phyloP scores from a whole-genome alignment of 2,797 vertebrate species.

The Thunnus albacares region DNA sequence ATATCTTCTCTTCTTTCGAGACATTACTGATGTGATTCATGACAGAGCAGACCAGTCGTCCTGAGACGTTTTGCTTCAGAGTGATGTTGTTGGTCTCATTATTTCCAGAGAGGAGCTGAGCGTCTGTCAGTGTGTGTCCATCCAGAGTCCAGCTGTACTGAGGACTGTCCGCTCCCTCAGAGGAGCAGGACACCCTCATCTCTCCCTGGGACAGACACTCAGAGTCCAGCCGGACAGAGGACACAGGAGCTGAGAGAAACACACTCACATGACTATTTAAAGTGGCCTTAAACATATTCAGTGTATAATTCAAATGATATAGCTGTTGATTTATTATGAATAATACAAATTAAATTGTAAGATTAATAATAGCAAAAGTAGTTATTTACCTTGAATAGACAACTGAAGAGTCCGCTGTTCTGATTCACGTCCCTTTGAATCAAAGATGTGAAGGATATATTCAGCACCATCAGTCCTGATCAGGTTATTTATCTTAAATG shows the following conservation, averaged over 20 bases:
- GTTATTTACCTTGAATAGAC: constrained; percentile 64
- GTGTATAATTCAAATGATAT: too few relatives aligned
- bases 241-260: constrained; percentile 69
- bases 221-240: constrained; percentile 40
- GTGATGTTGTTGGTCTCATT: constrained; percentile 3
- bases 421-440: rapidly evolving
- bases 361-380: background rate
- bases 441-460: background rate
- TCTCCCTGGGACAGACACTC: constrained; percentile 70
- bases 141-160: constrained; percentile 71
- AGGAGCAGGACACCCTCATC: constrained; percentile 56
- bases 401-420: rapidly evolving
- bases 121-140: constrained; percentile 51
- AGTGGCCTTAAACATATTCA: too few relatives aligned
- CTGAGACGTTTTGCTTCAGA: constrained; percentile 55
- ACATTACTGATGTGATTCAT: constrained; percentile 30
- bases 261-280: background rate
- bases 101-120: background rate
- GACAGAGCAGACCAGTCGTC: constrained; percentile 61
- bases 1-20: rapidly evolving
- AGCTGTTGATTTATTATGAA: too few relatives aligned
- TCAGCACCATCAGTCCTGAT: constrained; percentile 22
- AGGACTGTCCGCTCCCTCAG: constrained; percentile 48
- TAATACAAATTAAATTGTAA: too few relatives aligned
- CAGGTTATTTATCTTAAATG: constrained; percentile 51